phyloP scores from a whole-genome alignment of 1,140 invertebrate species.

The Ladona fulva region DNA sequence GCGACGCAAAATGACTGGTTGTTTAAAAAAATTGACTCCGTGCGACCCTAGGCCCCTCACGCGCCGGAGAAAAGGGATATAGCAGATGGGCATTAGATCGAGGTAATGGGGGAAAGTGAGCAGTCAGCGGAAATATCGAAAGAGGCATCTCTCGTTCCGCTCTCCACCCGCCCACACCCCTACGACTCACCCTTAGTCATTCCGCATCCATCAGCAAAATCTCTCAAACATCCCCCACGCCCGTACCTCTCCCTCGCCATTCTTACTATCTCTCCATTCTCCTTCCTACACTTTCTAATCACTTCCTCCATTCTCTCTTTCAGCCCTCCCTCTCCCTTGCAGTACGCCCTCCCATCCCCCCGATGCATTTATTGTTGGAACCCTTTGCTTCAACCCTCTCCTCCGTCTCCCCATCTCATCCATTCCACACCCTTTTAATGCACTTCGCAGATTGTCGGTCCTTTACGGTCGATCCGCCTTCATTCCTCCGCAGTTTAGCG shows the following conservation, averaged over 20 bases:
- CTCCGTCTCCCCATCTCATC: neutral
- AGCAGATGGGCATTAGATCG: slow-evolving; percentile 2
- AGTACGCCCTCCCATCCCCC: neutral
- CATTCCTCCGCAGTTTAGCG: too few relatives aligned
- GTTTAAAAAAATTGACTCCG: too few relatives aligned
- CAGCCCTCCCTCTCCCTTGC: neutral
- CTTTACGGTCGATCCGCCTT: too few relatives aligned
- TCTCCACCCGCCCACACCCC: neutral
- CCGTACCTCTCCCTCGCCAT: neutral
- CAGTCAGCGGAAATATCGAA: slow-evolving; percentile 8
- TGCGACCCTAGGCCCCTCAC: too few relatives aligned
- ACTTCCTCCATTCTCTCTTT: neutral
- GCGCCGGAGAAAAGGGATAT: neutral
- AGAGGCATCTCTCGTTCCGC: neutral
- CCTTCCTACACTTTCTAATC: neutral
- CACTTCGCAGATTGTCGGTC: too few relatives aligned
- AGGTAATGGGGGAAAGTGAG: slow-evolving; percentile 3
- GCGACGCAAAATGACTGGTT: too few relatives aligned
- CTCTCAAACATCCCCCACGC: slow-evolving; percentile 1
- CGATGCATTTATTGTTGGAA: neutral
- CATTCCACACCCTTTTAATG: neutral
- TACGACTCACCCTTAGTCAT: slow-evolving; percentile 1
- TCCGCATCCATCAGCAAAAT: neutral
- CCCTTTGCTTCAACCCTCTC: neutral
- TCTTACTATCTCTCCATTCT: neutral